phyloP scores from a whole-genome alignment of 2,888 invertebrate genomes.

The Anoncus sp. region DNA sequence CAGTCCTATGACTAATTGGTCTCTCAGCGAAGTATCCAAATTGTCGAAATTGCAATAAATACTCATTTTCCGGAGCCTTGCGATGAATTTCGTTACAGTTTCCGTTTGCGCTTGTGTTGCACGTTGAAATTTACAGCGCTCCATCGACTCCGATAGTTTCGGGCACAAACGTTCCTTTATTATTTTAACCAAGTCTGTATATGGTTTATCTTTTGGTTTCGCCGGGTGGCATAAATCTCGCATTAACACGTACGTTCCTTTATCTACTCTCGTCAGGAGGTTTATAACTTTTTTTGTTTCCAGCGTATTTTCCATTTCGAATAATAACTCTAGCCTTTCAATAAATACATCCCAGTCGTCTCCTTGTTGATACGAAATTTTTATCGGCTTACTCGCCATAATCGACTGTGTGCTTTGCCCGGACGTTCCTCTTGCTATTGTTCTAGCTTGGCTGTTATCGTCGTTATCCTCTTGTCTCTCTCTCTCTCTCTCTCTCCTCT shows the following conservation, averaged over 20 bases:
- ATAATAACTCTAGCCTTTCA: background rate
- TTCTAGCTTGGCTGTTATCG: background rate
- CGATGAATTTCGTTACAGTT: conserved; percentile 50
- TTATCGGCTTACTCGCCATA: background rate
- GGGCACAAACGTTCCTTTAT: conserved; percentile 59
- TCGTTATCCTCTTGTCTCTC: background rate
- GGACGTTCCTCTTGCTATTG: background rate
- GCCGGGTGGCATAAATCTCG: conserved; percentile 56
- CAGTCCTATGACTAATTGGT: conserved; percentile 33
- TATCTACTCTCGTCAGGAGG: conserved; percentile 39
- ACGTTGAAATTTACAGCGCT: conserved; percentile 61
- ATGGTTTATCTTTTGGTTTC: conserved; percentile 54
- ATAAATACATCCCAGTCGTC: conserved; percentile 5
- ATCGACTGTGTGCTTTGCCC: background rate
- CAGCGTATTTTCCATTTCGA: background rate
- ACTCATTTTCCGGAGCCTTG: conserved; percentile 56
- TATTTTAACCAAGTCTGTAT: conserved; percentile 55
- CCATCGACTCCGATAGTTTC: conserved; percentile 53
- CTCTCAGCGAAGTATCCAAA: conserved; percentile 53
- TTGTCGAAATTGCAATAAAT: conserved; percentile 56
- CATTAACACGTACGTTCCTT: conserved; percentile 48
- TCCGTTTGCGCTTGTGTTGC: conserved; percentile 51
- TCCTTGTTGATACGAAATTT: conserved; percentile 3
- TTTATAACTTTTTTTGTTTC: conserved; percentile 47
- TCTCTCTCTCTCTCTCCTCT: no score